phyloP scores from a whole-genome alignment of 1,140 invertebrate species.

The Ptiloglossa arizonensis region DNA sequence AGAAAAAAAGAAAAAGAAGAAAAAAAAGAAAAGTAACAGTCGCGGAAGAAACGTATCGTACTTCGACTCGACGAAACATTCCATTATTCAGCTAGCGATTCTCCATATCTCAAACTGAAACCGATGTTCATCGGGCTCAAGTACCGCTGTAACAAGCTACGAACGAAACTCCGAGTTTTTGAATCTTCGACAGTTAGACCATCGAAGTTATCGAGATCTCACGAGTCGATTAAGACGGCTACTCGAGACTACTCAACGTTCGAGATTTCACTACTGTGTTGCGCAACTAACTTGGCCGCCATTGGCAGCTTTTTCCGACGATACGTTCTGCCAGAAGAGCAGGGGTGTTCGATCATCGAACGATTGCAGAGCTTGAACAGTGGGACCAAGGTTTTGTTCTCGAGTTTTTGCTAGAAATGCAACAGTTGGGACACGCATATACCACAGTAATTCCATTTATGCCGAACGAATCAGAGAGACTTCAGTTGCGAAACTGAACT shows the following conservation, averaged over 20 bases:
- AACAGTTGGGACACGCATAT: neutral
- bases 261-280: too few relatives aligned
- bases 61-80: neutral
- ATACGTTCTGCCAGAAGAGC: neutral
- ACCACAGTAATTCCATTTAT: neutral
- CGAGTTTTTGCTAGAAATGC: neutral
- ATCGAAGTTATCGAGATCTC: neutral
- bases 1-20: too few relatives aligned
- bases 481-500: too few relatives aligned
- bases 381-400: constrained; percentile 29
- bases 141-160: neutral
- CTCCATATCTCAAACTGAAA: neutral
- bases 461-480: neutral
- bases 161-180: neutral
- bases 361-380: neutral
- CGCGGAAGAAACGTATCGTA: neutral
- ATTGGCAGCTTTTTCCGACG: too few relatives aligned
- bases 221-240: neutral
- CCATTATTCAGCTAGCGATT: neutral
- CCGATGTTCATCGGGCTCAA: too few relatives aligned
- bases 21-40: too few relatives aligned
- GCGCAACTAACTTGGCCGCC: too few relatives aligned
- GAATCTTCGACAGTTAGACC: neutral
- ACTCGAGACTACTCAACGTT: too few relatives aligned
- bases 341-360: too few relatives aligned